Conservation (phyloP, 92 coral and sea anemone species). For the Pocillopora grandis region DNA sequence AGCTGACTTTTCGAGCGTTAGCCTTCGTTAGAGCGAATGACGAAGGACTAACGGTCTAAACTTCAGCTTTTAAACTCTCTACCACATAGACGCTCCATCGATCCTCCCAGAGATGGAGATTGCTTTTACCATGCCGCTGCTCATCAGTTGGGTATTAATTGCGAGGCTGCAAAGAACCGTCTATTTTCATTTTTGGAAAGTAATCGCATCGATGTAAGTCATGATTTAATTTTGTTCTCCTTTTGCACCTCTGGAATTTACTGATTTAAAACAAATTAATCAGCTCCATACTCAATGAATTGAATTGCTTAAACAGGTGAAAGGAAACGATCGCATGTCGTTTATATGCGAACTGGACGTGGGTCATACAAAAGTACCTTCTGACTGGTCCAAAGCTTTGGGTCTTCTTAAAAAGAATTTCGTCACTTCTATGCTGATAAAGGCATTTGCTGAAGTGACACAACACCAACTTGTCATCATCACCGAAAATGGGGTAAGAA, state of each 20-base stretch:
- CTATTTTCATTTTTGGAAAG: slow-evolving; percentile 31
- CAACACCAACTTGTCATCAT: slow-evolving; percentile 18
- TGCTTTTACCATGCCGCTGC: slow-evolving; percentile 46
- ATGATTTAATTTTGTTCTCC: background rate
- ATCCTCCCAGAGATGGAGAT: slow-evolving; percentile 45
- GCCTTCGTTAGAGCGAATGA: too few species aligned
- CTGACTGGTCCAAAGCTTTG: slow-evolving; percentile 34
- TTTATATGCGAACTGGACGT: slow-evolving; percentile 43
- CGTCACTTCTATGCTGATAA: slow-evolving; percentile 29
- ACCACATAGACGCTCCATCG: background rate
- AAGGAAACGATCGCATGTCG: slow-evolving; percentile 40
- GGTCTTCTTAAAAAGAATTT: slow-evolving; percentile 29
- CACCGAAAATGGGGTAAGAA: slow-evolving; percentile 35
- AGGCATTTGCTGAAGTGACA: slow-evolving; percentile 44
- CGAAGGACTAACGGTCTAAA: too few species aligned
- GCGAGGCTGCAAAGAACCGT: slow-evolving; percentile 36
- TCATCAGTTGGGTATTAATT: slow-evolving; percentile 12
- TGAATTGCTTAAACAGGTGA: slow-evolving; percentile 13
- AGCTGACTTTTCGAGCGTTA: too few species aligned
- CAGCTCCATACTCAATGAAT: background rate
- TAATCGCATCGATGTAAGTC: slow-evolving; percentile 27
- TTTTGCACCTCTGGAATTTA: too few species aligned
- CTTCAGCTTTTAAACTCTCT: too few species aligned
- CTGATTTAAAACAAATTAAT: too few species aligned
- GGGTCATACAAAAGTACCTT: slow-evolving; percentile 31